Base-by-base conservation (phyloP, 2,797 vertebrate species). In the Emys orbicularis region DNA sequence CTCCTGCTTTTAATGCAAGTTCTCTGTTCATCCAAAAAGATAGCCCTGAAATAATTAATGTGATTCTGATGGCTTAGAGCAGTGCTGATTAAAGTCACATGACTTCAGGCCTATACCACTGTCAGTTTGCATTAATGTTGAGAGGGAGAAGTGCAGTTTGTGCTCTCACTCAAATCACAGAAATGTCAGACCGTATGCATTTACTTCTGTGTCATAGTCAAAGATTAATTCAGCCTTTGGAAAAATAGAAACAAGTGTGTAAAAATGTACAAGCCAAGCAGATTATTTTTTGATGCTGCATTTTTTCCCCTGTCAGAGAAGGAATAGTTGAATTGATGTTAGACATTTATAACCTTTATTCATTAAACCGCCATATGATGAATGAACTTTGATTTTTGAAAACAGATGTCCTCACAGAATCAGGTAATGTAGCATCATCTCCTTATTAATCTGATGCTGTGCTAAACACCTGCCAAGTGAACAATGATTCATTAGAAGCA, bases 121-220 rank as follows among this genome's bases (percentile, higher is more conserved):
- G 98, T 98, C 98, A 97, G 98, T 97, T 97, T 94, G 8, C 93
- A 96, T 98, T 97, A 98, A 92, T 37, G 91, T 97, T 92, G 96
- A 95, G 97, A 95, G 97, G 92, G 94, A 97, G 96, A 97, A 97
- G 96, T 31, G 96, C 94, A 91, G 97, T 97, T 91, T 86, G 94
- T 23, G 88, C 94, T 97, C 91, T 92, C 92, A 93, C 93, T 89
- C 97, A 79, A 92, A 97, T 98, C 98, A 81, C 96, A 76, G 97
- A 98, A 97, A 98, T 97, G 98, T 97, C 98, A 97, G 89, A 84
- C 97, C 96, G 96, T 96, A 96, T 95, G 85, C 81, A 21, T 90
- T 94, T 44, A 9, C 91, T 87, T 97, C 97, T 94, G 84, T 97
- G 96, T 97, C 96, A 89, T 85, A 95, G 72, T 84, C 88, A 31